These are phyloP conservation scores for Thymelicus sylvestris DNA, from an alignment of 2,888 invertebrate species.

Conservation along the genomic window DNA sequence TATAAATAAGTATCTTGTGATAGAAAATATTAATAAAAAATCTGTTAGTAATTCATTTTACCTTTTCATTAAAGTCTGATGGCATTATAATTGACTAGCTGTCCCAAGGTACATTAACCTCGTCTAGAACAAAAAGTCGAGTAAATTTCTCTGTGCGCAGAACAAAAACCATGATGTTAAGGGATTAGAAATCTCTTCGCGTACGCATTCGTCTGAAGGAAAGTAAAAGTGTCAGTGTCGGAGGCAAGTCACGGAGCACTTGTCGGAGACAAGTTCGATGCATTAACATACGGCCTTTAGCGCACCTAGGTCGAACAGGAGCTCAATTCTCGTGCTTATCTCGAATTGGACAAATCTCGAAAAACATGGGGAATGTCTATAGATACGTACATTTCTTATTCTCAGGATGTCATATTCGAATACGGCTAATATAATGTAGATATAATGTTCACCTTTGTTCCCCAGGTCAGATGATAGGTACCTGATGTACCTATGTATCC, in stretches of 20 bases:
- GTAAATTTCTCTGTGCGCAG: conserved; percentile 5
- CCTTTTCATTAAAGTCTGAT: conserved; percentile 11
- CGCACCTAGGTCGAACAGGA: conserved; percentile 46
- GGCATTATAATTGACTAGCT: conserved; percentile 9
- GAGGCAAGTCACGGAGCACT: conserved; percentile 49
- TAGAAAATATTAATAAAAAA: too few species aligned
- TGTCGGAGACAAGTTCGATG: conserved; percentile 56
- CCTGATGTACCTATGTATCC: too few species aligned
- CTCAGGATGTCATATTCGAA: too few species aligned
- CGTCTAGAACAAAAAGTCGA: not conserved
- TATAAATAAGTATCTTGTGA: too few species aligned
- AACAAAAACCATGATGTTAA: conserved; percentile 31
- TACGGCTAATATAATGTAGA: too few species aligned
- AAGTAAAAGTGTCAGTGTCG: conserved; percentile 65
- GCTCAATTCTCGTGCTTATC: too few species aligned
- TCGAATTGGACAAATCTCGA: too few species aligned
- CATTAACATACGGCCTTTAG: conserved; percentile 75
- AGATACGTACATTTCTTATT: too few species aligned
- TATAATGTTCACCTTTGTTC: too few species aligned
- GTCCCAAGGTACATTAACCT: not conserved
- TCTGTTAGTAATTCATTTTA: too few species aligned
- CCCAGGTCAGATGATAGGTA: too few species aligned
- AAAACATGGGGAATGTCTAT: too few species aligned
- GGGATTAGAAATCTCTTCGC: conserved; percentile 34
- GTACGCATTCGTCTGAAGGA: conserved; percentile 42